Evolutionary conservation across 2,797 vertebrate genomes (phyloP).

Genomic region (Anguilla marmorata): DNA sequence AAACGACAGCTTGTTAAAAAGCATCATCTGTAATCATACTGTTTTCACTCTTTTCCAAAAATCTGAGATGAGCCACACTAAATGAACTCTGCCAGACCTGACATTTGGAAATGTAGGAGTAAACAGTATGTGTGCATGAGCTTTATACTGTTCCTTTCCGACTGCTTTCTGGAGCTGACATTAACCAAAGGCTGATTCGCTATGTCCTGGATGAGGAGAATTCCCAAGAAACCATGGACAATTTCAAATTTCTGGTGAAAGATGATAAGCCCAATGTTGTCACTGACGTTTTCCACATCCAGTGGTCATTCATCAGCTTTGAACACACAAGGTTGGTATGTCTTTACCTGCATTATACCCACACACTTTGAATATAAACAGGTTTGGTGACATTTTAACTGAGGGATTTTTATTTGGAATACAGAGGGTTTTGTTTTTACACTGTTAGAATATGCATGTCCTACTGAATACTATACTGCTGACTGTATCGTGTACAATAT

Average conservation of each 20-base stretch:
- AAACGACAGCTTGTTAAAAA: background rate
- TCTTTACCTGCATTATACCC: background rate
- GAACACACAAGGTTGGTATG: slow-evolving; percentile 77
- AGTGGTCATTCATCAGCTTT: slow-evolving; percentile 96
- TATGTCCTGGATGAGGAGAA: slow-evolving; percentile 83
- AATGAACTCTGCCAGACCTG: background rate
- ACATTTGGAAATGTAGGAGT: background rate
- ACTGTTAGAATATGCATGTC: background rate
- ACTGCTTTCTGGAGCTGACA: slow-evolving; percentile 74
- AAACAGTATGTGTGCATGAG: background rate
- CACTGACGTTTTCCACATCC: slow-evolving; percentile 84
- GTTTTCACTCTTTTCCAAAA: background rate
- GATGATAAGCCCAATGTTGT: slow-evolving; percentile 91
- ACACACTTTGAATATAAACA: background rate
- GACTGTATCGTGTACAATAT: background rate
- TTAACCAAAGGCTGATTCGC: slow-evolving; percentile 89
- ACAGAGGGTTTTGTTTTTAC: background rate
- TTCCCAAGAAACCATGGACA: slow-evolving; percentile 80
- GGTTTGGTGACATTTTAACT: background rate
- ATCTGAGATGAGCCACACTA: background rate
- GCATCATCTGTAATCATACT: background rate
- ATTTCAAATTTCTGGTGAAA: slow-evolving; percentile 92
- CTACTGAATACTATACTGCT: background rate
- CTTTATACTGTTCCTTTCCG: background rate
- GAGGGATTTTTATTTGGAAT: background rate